phyloP scores from a whole-genome alignment of 2,797 vertebrate genomes.

The Prunella strophiata region DNA sequence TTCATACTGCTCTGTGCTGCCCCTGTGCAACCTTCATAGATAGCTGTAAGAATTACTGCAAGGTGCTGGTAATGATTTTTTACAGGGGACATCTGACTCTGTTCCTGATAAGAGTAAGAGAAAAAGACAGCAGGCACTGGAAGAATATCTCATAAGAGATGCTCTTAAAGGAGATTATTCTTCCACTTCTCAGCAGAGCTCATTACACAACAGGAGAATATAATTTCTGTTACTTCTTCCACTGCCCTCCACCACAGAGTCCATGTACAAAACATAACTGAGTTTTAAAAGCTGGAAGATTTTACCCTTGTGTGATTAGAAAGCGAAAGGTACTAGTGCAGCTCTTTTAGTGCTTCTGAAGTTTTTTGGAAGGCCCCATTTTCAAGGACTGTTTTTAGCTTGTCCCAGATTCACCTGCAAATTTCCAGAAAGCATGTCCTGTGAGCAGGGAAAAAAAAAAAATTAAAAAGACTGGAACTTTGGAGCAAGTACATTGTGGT shows the following conservation, averaged over 20 bases:
- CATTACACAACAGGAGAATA: background rate
- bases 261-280: background rate
- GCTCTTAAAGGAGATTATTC: background rate
- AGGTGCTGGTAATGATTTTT: background rate
- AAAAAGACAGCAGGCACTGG: background rate
- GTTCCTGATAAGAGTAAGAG: background rate
- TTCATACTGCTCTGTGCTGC: background rate
- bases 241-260: accelerated
- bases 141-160: background rate
- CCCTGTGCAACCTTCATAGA: background rate
- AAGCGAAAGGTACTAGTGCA: background rate
- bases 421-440: background rate
- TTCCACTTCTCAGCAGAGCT: background rate
- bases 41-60: background rate
- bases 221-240: background rate
- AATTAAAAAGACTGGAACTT: background rate
- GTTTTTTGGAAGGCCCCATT: background rate
- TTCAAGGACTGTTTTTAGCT: background rate
- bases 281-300: background rate
- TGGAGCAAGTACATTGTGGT: background rate
- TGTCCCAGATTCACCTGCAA: background rate
- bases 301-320: background rate
- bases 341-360: background rate
- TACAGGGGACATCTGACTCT: background rate
- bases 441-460: accelerated